A percentile compares a stretch with the other conserved stretches of the same genome.
phyloP scores from a whole-genome alignment of 2,797 vertebrate genomes.

The Botia almorhae region DNA sequence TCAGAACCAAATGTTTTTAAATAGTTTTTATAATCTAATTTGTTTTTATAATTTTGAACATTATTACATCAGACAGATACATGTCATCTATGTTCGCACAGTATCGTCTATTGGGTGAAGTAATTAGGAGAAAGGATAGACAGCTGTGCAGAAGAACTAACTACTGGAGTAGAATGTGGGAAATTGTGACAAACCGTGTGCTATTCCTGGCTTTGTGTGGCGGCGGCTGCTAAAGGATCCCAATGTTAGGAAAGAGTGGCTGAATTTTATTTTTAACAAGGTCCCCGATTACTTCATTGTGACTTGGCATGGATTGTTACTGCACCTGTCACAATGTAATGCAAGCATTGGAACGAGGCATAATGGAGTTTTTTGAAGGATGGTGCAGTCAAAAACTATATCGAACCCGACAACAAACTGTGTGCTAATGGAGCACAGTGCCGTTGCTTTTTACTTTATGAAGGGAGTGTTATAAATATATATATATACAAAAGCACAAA shows the following conservation, averaged over 20 bases:
- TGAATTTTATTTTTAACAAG: slow-evolving; percentile 12
- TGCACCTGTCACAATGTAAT: not conserved
- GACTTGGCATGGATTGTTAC: slow-evolving; percentile 4
- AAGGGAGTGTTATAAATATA: too few relatives aligned
- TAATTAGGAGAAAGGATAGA: not conserved
- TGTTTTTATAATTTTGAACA: not conserved
- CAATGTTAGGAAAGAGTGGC: not conserved
- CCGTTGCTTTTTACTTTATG: not conserved
- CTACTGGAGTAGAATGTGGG: not conserved
- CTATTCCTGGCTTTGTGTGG: not conserved
- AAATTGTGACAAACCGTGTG: not conserved
- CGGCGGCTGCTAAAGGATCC: not conserved
- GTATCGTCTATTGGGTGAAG: not conserved
- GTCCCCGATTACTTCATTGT: not conserved
- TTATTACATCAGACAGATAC: not conserved
- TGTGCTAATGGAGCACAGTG: not conserved
- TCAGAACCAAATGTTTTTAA: not conserved
- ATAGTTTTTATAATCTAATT: too few relatives aligned
- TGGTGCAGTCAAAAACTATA: slow-evolving; percentile 1
- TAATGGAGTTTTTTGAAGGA: not conserved
- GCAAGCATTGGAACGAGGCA: not conserved
- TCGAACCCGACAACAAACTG: not conserved
- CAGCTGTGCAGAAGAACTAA: not conserved
- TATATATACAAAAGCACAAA: too few relatives aligned
- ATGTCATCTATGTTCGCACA: not conserved